Base-by-base conservation (phyloP, 2,113 vertebrate species). In the Collichthys lucidus region DNA sequence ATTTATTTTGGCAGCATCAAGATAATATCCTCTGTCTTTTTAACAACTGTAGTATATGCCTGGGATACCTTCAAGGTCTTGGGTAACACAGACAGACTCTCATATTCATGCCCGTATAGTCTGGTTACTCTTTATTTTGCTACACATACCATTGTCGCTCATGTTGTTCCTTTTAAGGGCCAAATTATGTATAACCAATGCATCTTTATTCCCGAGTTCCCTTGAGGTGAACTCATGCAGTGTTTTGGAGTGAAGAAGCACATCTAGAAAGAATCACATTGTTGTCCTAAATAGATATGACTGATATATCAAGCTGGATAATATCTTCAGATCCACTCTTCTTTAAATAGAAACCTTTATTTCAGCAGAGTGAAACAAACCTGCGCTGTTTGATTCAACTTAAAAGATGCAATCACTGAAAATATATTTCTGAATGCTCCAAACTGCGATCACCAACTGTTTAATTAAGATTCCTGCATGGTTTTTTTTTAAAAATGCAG, bases 1-100 rank as follows among this genome's bases (percentile, higher is more conserved):
- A 86, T 80, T 85, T 88, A 83, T 86, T 89, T 79, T 87, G 83
- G 42, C 62, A 55, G 44, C 14, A 7, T 63, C 7, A n/a, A 61
- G 75, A 70, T 80, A 68, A 64, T 64, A 68, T 80, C 74, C 62
- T 82, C 66, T 84, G 63, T 79, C 62, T 83, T 80, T 77, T 59
- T 80, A 80, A 86, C 67, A 85, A 60, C 69, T 22, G 55, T 26
- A 26, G 63, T 63, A 52, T 53, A 71, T 56, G 76, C 31, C 47
- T 64, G 77, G 46, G 71, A 86, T 74, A 56, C 64, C 62, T 82
- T 83, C 70, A 85, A 85, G 82, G 82, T 83, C 79, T 68, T 44
- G 35, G 66, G 53, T 68, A 72, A 83, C 68, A 57, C 74, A 77
- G 44, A 84, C 8, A 46, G 20, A 57, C 60, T 69, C 47, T 74